phyloP scores from a whole-genome alignment of 1,140 invertebrate species.

The Megalopta genalis region DNA sequence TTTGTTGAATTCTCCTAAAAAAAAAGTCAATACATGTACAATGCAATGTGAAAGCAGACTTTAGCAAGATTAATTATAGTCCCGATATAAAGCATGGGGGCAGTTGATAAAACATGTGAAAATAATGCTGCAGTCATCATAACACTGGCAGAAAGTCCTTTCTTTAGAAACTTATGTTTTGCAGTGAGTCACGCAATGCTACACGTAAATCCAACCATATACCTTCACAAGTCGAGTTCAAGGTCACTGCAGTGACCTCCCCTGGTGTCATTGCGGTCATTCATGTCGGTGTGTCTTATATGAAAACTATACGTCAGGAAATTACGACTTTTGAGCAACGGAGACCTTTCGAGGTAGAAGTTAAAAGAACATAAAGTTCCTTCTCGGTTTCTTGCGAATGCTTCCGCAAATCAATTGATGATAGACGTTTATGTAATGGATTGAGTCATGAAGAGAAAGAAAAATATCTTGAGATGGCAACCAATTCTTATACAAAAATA shows the following conservation, averaged over 20 bases:
- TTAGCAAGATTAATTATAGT: too few relatives aligned
- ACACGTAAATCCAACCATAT: not conserved
- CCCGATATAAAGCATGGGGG: too few relatives aligned
- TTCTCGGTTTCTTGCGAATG: not conserved
- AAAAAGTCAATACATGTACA: too few relatives aligned
- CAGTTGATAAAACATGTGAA: too few relatives aligned
- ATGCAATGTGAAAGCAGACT: too few relatives aligned
- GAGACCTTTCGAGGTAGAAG: not conserved
- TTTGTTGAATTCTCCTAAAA: too few relatives aligned
- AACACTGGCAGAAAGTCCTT: too few relatives aligned
- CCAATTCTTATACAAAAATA: not conserved
- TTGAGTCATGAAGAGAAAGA: constrained; percentile 1
- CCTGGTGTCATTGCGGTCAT: not conserved
- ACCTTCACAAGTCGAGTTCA: not conserved
- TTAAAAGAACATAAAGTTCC: not conserved
- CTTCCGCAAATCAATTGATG: not conserved
- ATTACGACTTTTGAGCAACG: not conserved
- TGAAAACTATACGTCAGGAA: not conserved
- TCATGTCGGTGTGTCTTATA: not conserved
- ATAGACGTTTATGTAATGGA: not conserved
- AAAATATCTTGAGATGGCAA: not conserved
- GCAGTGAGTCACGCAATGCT: too few relatives aligned
- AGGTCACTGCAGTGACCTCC: not conserved
- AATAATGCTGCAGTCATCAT: too few relatives aligned
- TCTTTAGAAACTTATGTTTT: too few relatives aligned